Percentiles rank a stretch among this genome's conserved stretches.
Evolutionary conservation across 2,113 vertebrate genomes (phyloP).

Genomic region (Prinia subflava): DNA sequence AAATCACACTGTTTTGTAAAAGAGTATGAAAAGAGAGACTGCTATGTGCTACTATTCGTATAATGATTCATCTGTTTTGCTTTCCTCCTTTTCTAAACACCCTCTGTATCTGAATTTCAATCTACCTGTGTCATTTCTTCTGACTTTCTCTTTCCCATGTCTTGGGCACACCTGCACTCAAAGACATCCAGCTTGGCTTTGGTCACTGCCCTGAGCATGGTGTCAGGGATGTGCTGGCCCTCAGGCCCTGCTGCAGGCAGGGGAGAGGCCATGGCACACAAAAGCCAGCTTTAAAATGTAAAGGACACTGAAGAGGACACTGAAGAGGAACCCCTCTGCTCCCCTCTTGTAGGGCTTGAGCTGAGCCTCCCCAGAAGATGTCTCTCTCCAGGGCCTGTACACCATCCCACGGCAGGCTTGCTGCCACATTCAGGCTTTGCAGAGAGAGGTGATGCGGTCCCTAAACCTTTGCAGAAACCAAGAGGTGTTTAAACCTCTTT

Average conservation of each 20-base stretch:
- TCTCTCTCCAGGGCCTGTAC: fast-evolving
- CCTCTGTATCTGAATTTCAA: neutral
- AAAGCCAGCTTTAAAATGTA: neutral
- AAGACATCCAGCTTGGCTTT: neutral
- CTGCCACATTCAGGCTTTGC: neutral
- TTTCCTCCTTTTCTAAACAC: neutral
- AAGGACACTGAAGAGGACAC: neutral
- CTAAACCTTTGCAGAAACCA: neutral
- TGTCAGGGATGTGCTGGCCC: neutral
- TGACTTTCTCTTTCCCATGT: neutral
- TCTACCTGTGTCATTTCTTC: neutral
- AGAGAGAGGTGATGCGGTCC: fast-evolving
- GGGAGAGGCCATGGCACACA: neutral
- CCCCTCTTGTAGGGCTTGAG: neutral
- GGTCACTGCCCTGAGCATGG: neutral
- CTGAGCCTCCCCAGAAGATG: neutral
- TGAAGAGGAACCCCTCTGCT: neutral
- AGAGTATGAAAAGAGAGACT: neutral
- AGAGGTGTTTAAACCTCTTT: neutral
- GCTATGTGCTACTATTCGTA: neutral
- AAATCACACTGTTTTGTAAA: neutral
- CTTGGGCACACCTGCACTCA: neutral
- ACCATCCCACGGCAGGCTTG: fast-evolving
- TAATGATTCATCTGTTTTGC: neutral
- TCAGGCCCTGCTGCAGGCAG: fast-evolving